phyloP scores from a whole-genome alignment of 1,140 invertebrate genomes.

The Prorops nasuta region DNA sequence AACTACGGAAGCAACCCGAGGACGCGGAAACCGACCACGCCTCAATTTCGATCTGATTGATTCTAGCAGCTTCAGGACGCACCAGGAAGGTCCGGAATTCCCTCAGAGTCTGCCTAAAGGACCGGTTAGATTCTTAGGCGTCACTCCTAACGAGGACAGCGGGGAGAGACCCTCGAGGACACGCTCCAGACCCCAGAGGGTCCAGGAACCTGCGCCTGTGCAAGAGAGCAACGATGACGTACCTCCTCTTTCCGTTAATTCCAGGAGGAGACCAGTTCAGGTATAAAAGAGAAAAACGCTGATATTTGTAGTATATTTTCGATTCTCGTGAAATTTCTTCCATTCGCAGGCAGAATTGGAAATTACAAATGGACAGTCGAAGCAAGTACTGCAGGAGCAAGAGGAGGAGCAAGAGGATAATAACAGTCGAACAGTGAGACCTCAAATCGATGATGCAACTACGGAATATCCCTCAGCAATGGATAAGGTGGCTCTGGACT shows the following conservation, averaged over 20 bases:
- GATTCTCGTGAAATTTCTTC: too few relatives aligned
- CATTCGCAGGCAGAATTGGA: constrained; percentile 32
- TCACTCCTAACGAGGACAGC: constrained; percentile 59
- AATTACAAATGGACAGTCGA: constrained; percentile 35
- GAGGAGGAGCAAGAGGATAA: constrained; percentile 32
- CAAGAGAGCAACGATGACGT: constrained; percentile 35
- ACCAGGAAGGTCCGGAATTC: constrained; percentile 61
- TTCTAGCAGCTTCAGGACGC: constrained; percentile 74
- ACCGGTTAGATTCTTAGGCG: constrained; percentile 60
- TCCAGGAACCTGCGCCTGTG: constrained; percentile 36
- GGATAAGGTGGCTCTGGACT: constrained; percentile 78
- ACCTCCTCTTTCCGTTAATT: constrained; percentile 6
- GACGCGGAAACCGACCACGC: constrained; percentile 61
- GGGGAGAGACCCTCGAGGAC: constrained; percentile 42
- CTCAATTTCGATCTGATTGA: constrained; percentile 76
- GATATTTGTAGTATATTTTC: too few relatives aligned
- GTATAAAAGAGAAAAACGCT: too few relatives aligned
- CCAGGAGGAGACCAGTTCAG: constrained; percentile 37
- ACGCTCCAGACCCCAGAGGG: constrained; percentile 35
- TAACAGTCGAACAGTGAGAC: too few relatives aligned
- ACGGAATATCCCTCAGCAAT: constrained; percentile 62
- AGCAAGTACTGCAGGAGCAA: constrained; percentile 16
- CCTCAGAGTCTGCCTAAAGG: constrained; percentile 57
- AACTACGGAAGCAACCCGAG: constrained; percentile 50
- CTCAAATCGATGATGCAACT: constrained; percentile 63